Conservation (phyloP, 2,888 invertebrate species). For the Timandra comae region DNA sequence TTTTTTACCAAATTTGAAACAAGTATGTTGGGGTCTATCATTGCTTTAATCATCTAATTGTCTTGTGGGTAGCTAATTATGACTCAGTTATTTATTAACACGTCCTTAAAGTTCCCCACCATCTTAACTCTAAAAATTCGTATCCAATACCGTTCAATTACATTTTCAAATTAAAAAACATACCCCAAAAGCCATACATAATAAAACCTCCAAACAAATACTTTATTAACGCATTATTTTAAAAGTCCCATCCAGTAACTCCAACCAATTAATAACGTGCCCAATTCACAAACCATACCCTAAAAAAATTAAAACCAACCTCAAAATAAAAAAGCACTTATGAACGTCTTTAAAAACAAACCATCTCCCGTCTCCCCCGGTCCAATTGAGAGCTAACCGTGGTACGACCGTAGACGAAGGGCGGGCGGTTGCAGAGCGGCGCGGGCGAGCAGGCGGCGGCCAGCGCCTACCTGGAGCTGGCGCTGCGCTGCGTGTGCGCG, state of each 20-base stretch:
- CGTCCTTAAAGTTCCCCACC: no score
- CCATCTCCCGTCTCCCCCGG: conserved; percentile 18
- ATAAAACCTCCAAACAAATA: background rate
- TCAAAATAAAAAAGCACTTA: background rate
- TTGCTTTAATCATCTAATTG: no score
- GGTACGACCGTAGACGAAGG: conserved; percentile 56
- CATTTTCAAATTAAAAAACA: conserved; percentile 2
- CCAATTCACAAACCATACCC: background rate
- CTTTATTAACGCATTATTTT: no score
- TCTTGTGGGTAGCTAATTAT: no score
- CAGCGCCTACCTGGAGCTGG: conserved; percentile 94
- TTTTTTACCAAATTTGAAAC: no score
- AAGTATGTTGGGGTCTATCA: no score
- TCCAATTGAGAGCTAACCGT: conserved; percentile 34
- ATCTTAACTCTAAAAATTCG: no score
- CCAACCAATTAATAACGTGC: conserved; percentile 41
- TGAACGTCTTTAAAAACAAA: no score
- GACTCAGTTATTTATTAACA: no score
- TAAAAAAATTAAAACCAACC: background rate
- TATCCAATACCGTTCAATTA: no score
- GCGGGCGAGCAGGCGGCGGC: conserved; percentile 93
- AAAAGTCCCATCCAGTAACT: conserved; percentile 22
- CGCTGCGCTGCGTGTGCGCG: conserved; percentile 90
- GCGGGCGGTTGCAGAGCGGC: conserved; percentile 83
- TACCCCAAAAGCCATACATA: conserved; percentile 14